Conservation (phyloP, 1,140 invertebrate genomes). For the Euura lappo region DNA sequence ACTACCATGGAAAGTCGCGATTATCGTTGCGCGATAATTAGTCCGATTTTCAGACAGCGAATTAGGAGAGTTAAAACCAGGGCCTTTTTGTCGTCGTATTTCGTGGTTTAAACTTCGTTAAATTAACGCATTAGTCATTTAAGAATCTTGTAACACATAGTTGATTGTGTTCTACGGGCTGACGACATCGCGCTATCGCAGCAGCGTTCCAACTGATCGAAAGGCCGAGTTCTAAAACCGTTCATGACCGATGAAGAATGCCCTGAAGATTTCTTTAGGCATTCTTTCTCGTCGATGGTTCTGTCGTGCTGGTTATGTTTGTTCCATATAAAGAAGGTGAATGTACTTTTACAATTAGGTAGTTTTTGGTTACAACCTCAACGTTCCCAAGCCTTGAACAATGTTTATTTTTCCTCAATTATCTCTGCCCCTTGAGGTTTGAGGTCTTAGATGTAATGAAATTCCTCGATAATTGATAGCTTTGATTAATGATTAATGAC, state of each 20-base stretch:
- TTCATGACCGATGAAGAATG: slow-evolving; percentile 53
- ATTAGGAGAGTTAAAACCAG: too few species aligned
- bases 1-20: not conserved
- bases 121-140: too few species aligned
- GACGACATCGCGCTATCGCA: not conserved
- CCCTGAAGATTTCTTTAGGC: slow-evolving; percentile 33
- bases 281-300: not conserved
- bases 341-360: not conserved
- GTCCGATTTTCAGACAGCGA: too few species aligned
- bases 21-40: not conserved
- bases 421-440: too few species aligned
- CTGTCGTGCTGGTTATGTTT: not conserved
- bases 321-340: not conserved
- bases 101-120: too few species aligned
- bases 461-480: too few species aligned
- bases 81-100: too few species aligned
- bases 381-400: too few species aligned
- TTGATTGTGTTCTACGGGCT: not conserved
- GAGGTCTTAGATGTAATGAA: too few species aligned
- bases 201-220: slow-evolving; percentile 23
- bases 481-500: too few species aligned
- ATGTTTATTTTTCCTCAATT: too few species aligned
- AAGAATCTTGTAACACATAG: too few species aligned
- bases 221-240: slow-evolving; percentile 49
- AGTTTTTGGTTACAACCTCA: not conserved